Percentiles rank a stretch among this genome's conserved stretches.
These are phyloP conservation scores for Myoxocephalus aenaeus DNA, from an alignment of 2,797 vertebrate species.

Conservation along the genomic window DNA sequence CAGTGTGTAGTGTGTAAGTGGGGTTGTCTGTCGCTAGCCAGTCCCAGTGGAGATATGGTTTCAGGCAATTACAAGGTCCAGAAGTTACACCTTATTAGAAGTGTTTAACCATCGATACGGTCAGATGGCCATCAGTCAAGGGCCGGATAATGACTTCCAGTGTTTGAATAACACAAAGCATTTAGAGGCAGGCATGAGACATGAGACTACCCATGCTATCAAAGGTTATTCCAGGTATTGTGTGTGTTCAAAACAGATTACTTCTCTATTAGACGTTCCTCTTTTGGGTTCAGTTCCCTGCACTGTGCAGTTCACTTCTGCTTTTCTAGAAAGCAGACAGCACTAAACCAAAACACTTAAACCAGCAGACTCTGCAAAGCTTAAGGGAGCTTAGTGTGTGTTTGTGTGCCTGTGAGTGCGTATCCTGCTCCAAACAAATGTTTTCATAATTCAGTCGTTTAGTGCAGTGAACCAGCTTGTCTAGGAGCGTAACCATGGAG, in stretches of 20 bases:
- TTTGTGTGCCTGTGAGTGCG: slow-evolving; percentile 24
- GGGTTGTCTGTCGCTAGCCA: slow-evolving; percentile 8
- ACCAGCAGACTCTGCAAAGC: slow-evolving; percentile 29
- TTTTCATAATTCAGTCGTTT: slow-evolving; percentile 74
- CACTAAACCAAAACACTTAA: slow-evolving; percentile 35
- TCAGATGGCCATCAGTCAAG: slow-evolving; percentile 35
- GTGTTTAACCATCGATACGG: slow-evolving; percentile 8
- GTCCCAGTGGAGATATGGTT: slow-evolving; percentile 16
- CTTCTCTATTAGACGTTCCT: slow-evolving; percentile 47
- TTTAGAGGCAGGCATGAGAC: neutral
- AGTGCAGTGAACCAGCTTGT: slow-evolving; percentile 63
- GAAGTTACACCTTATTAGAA: slow-evolving; percentile 39
- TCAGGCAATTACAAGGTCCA: slow-evolving; percentile 18
- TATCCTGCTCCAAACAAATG: slow-evolving; percentile 52
- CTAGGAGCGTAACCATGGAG: slow-evolving; percentile 66
- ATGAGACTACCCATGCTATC: slow-evolving; percentile 22
- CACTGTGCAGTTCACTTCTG: slow-evolving; percentile 52
- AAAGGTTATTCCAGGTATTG: neutral
- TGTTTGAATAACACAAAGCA: slow-evolving; percentile 9
- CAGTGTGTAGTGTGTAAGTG: neutral
- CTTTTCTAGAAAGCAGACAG: slow-evolving; percentile 47
- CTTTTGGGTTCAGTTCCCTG: slow-evolving; percentile 53
- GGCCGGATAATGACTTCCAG: slow-evolving; percentile 23
- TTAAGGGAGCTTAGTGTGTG: slow-evolving; percentile 12
- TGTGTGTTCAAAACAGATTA: slow-evolving; percentile 35